Evolutionary conservation across 2,888 invertebrate genomes (phyloP).

Genomic region (Phrixothrix hirtus): DNA sequence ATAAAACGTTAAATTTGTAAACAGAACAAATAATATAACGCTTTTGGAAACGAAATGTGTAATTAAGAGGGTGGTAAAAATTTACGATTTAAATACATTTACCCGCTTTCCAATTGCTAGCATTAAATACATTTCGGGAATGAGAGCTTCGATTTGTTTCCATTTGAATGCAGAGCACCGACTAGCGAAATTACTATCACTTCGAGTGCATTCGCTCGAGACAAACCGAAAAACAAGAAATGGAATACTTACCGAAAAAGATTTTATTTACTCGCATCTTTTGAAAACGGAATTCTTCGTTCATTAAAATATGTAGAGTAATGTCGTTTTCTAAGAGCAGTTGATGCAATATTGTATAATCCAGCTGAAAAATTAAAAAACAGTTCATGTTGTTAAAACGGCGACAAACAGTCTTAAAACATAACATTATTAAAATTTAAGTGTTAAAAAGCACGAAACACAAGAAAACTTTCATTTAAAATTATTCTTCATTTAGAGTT

Average conservation of each 20-base stretch:
- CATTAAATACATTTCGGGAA: conserved; percentile 28
- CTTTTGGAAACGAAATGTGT: conserved; percentile 4
- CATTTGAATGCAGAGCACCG: conserved; percentile 39
- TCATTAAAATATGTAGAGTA: conserved; percentile 80
- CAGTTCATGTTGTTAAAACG: conserved; percentile 1
- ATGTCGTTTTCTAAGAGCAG: conserved; percentile 80
- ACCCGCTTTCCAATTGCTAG: conserved; percentile 21
- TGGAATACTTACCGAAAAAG: conserved; percentile 68
- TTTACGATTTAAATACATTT: conserved; percentile 32
- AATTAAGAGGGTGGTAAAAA: conserved; percentile 17
- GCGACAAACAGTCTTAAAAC: no score
- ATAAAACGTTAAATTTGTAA: no score
- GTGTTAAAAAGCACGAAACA: no score
- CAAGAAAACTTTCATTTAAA: no score
- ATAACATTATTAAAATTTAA: no score
- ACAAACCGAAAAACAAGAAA: conserved; percentile 30
- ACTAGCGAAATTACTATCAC: conserved; percentile 41
- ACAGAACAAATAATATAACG: neutral
- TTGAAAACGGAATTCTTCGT: conserved; percentile 76
- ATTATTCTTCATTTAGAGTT: no score
- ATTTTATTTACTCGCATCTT: conserved; percentile 73
- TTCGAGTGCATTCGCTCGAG: conserved; percentile 31
- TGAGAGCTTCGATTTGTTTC: conserved; percentile 32
- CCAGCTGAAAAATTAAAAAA: conserved; percentile 62
- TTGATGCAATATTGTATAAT: conserved; percentile 82